Evolutionary conservation across 2,797 vertebrate genomes (phyloP), one percentile per base, ranked within the genome.

Genomic region (Ambastaia sidthimunki): DNA sequence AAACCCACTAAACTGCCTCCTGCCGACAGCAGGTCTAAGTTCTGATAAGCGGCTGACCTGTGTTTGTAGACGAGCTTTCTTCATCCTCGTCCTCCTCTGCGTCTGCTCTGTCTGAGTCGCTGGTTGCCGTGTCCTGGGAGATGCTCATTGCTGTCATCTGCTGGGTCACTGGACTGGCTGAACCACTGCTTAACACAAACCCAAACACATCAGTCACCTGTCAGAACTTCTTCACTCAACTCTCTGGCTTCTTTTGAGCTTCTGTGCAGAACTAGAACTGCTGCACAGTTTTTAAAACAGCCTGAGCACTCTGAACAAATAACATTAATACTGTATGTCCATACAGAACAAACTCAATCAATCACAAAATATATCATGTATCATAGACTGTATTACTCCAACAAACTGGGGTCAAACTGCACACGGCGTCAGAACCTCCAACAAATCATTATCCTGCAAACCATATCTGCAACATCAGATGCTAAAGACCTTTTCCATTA

Each of bases 101-200:
- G 72, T 93, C 92, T 0, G 91, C 91, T 86, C 90, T 89, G 80
- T 95, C 94, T 2, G 93, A 91, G 83, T 96, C 94, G 0, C 89
- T 90, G 76, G 91, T 88, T 74, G 79, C 90, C 3, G 93, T 90
- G 47, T 97, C 95, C 87, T 95, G 94, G 79, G 95, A 96, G 90
- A 97, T 96, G 93, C 95, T 97, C 96, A 96, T 97, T 21, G 95
- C 94, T 0, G 95, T 96, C 95, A 97, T 96, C 91, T 96, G 95
- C 89, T 96, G 95, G 81, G 96, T 96, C 88, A 97, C 95, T 57
- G 96, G 95, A 86, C 93, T 94, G 83, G 94, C 93, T 52, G 93
- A 94, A 52, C 90, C 66, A 68, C 67, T 81, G 44, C 15, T 62
- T 16, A 50, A 79, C 60, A 73, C 54, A 68, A 59, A 23, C 63